These are phyloP conservation scores for Drosophila subpulchrella DNA, from an alignment of 1,140 invertebrate species.

Conservation along the genomic window DNA sequence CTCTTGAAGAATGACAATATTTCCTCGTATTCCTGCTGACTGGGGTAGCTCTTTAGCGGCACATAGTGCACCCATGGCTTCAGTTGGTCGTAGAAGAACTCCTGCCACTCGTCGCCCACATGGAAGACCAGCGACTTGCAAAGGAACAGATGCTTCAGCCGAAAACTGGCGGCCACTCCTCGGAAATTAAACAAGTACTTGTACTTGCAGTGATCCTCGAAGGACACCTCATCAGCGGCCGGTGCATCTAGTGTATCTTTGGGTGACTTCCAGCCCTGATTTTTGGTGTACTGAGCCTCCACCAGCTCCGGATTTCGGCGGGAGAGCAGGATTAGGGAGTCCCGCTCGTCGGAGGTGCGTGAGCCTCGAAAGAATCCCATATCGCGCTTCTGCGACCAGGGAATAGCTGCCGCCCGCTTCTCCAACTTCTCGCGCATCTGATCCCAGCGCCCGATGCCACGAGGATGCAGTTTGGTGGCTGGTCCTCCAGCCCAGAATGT, in stretches of 20 bases:
- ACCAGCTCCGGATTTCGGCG: constrained; percentile 91
- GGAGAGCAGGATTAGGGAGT: constrained; percentile 94
- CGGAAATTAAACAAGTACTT: constrained; percentile 98
- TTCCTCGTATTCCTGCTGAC: constrained; percentile 88
- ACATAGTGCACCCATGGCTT: constrained; percentile 99
- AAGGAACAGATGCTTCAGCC: constrained; percentile 98
- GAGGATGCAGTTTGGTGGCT: constrained; percentile 96
- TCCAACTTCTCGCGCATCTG: constrained; percentile 90
- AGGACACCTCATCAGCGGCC: constrained; percentile 93
- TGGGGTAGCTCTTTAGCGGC: constrained; percentile 91
- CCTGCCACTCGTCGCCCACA: constrained; percentile 96
- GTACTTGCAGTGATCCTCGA: constrained; percentile 97
- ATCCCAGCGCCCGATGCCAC: constrained; percentile 97
- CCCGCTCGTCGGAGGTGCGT: constrained; percentile 95
- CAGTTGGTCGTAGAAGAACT: constrained; percentile 97
- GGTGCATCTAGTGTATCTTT: constrained; percentile 93
- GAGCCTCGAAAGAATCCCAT: constrained; percentile 97
- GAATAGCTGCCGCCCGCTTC: constrained; percentile 88
- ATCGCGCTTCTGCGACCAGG: constrained; percentile 92
- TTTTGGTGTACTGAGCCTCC: constrained; percentile 98
- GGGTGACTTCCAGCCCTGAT: constrained; percentile 98
- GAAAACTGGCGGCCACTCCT: constrained; percentile 98
- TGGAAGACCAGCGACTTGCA: constrained; percentile 98
- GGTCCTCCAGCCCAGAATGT: constrained; percentile 99
- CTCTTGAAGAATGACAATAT: constrained; percentile 91